Conservation (phyloP, 2,888 invertebrate genomes). For the Nomada ferruginata region DNA sequence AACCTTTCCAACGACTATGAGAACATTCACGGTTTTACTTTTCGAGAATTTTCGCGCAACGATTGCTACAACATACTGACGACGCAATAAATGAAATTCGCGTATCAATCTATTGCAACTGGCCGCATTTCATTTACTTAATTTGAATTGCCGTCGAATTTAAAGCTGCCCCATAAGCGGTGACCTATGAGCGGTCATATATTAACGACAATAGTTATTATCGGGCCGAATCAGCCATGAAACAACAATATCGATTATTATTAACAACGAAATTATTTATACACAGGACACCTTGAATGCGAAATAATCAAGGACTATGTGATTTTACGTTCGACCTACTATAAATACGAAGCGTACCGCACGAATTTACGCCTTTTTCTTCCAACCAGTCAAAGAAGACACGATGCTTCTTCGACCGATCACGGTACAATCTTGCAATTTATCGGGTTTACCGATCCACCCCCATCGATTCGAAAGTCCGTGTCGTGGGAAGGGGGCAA, state of each 20-base stretch:
- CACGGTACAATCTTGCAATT: slow-evolving; percentile 66
- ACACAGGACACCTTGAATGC: slow-evolving; percentile 31
- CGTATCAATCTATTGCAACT: slow-evolving; percentile 9
- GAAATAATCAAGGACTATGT: slow-evolving; percentile 33
- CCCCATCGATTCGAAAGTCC: slow-evolving; percentile 56
- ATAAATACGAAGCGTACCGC: slow-evolving; percentile 6
- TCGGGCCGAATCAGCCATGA: slow-evolving; percentile 30
- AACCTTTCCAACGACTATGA: too few relatives aligned
- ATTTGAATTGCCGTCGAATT: slow-evolving; percentile 30
- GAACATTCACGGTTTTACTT: not conserved
- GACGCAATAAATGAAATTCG: slow-evolving; percentile 31
- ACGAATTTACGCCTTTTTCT: not conserved
- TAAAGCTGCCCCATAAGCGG: slow-evolving; percentile 19
- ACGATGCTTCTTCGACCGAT: slow-evolving; percentile 7
- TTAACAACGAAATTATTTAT: slow-evolving; percentile 41
- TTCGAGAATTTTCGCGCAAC: slow-evolving; percentile 36
- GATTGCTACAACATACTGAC: not conserved
- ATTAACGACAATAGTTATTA: slow-evolving; percentile 43
- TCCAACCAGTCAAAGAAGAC: not conserved
- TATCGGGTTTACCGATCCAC: slow-evolving; percentile 60
- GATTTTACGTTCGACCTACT: slow-evolving; percentile 18
- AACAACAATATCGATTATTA: slow-evolving; percentile 43
- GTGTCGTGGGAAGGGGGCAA: slow-evolving; percentile 37
- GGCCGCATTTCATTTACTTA: slow-evolving; percentile 25
- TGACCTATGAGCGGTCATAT: not conserved